A percentile compares a stretch with the other conserved stretches of the same genome.
Conservation (phyloP, 2,888 invertebrate genomes). For the Netelia virgata region DNA sequence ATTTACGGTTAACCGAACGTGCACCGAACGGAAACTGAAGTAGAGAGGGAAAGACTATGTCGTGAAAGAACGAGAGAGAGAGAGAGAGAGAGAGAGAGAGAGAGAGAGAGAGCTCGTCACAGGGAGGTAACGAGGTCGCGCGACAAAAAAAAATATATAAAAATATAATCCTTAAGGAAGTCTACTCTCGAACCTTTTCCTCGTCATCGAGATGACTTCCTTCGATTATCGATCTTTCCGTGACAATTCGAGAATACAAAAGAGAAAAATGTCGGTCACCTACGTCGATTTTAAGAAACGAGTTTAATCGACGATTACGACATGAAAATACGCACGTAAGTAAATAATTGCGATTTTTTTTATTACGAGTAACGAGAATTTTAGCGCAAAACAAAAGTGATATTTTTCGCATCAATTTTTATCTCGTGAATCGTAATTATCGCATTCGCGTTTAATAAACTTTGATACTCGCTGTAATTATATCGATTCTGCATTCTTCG, state of each 20-base stretch:
- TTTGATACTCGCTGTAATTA: too few species aligned
- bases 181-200: neutral
- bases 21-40: slow-evolving; percentile 80
- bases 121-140: slow-evolving; percentile 68
- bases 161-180: slow-evolving; percentile 61
- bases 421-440: too few species aligned
- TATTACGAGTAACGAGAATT: neutral
- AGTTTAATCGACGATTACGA: neutral
- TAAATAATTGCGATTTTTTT: neutral
- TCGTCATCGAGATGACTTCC: neutral
- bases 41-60: slow-evolving; percentile 64
- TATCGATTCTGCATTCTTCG: too few species aligned
- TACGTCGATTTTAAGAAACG: neutral
- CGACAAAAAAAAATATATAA: slow-evolving; percentile 50
- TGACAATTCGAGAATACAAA: neutral
- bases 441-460: too few species aligned
- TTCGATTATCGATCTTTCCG: neutral
- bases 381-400: too few species aligned
- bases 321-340: neutral
- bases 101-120: slow-evolving; percentile 52
- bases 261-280: neutral
- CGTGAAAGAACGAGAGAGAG: neutral
- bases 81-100: neutral
- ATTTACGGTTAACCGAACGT: slow-evolving; percentile 83
- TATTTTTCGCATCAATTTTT: too few species aligned